Evolutionary conservation across 1,140 invertebrate species (phyloP), one percentile per base, ranked within the genome.

Genomic region (Drosophila athabasca): DNA sequence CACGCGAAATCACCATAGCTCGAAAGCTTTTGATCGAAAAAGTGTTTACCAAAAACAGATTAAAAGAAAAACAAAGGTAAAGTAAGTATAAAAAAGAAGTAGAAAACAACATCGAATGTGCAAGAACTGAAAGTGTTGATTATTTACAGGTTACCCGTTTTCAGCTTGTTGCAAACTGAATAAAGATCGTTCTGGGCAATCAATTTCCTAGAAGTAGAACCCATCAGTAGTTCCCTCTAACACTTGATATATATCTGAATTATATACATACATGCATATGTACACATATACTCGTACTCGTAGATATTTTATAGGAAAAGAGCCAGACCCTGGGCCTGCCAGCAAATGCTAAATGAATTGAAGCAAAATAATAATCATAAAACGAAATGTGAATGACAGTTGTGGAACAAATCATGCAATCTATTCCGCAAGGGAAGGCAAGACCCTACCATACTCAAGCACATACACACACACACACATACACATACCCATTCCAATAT

Each of bases 361-460:
- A 66, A 64, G 70, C 68, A 73, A 70, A 82, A 76, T 79, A 84
- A 84, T 83, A 84, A 83, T 79, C 72, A 68, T 79, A 79, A 84
- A 67, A 50, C 46, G 49, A 59, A 72, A 54, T 87, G 82, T 39
- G 70, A 82, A 67, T 85, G 82, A 87, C 81, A 85, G 79, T 82
- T 83, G 70, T 68, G 70, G 64, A 75, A 72, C 79, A 78, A 85
- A 85, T 87, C 82, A 85, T 85, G 82, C 82, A 85, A 85, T 81
- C 70, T 87, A 78, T 75, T 80, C 78, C 35, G 35, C 35, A 39
- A 39, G 31, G 60, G 65, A 60, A 59, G 58, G 60, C 71, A 61
- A 60, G 58, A 57, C 55, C 55, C 66, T 5, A 24, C 17, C 26
- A 41, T 8, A n/a, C 19, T 31, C 39, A 35, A 24, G 11, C 15